Evolutionary conservation across 1,140 invertebrate species (phyloP).

Genomic region (Pararge aegeria): DNA sequence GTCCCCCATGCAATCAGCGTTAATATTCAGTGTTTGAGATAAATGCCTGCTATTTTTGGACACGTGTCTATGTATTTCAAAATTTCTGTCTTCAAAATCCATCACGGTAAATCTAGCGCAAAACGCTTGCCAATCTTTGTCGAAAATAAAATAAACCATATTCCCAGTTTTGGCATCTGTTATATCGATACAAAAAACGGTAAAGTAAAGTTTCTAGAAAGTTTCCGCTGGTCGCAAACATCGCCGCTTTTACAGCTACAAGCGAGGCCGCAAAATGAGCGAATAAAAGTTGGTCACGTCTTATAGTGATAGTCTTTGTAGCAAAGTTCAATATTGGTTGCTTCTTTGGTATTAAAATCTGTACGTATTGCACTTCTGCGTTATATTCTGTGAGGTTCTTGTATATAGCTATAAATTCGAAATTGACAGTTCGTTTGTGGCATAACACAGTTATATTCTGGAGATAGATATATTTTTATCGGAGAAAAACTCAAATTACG

Average conservation of each 20-base stretch:
- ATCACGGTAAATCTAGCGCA: neutral
- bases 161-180: neutral
- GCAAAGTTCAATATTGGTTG: slow-evolving; percentile 3
- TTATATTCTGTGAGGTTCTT: neutral
- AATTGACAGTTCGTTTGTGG: no score
- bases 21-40: no score
- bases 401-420: no score
- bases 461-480: no score
- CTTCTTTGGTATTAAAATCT: slow-evolving; percentile 8
- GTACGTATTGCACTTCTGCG: neutral
- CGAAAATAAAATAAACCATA: neutral
- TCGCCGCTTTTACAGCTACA: slow-evolving; percentile 7
- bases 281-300: slow-evolving; percentile 14
- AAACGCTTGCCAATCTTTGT: neutral
- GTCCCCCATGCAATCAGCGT: no score
- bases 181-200: neutral
- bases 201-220: slow-evolving; percentile 1
- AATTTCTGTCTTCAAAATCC: no score
- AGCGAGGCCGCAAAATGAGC: slow-evolving; percentile 19
- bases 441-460: no score
- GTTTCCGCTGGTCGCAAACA: slow-evolving; percentile 16
- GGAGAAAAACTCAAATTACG: no score
- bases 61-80: no score
- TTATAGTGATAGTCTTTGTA: neutral
- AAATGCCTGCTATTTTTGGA: no score